Evolutionary conservation across 2,113 vertebrate species (phyloP).

Genomic region (Campylorhamphus procurvoides): DNA sequence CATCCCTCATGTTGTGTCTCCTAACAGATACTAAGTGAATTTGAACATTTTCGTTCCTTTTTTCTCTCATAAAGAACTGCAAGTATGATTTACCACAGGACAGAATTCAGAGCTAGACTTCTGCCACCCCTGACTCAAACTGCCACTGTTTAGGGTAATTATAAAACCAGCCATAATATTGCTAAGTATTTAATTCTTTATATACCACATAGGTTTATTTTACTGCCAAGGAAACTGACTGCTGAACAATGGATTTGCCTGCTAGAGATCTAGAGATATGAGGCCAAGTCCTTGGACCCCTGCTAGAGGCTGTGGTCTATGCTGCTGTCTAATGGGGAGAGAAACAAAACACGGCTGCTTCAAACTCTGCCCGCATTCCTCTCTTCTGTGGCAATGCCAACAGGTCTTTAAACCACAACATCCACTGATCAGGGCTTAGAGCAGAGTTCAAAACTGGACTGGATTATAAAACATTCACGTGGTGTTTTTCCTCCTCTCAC

Average conservation of each 20-base stretch:
- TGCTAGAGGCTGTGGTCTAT: background rate
- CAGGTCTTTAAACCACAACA: background rate
- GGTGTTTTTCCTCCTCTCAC: background rate
- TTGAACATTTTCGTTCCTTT: background rate
- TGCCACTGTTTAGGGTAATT: background rate
- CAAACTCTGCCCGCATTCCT: background rate
- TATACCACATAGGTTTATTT: background rate
- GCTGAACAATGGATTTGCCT: background rate
- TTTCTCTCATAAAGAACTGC: background rate
- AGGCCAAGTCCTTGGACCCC: background rate
- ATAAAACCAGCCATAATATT: background rate
- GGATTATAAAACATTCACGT: fast-evolving
- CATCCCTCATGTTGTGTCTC: background rate
- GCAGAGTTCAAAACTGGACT: background rate
- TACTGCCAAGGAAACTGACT: background rate
- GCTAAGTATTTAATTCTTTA: background rate
- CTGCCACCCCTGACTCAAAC: background rate
- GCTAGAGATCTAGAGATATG: background rate
- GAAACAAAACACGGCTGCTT: background rate
- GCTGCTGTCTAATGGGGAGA: background rate
- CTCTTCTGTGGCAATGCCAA: background rate
- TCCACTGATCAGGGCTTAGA: background rate
- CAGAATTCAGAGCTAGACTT: background rate
- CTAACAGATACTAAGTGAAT: background rate
- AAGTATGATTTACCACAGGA: background rate